A percentile compares a stretch with the other conserved stretches of the same genome.
phyloP scores from a whole-genome alignment of 2,888 invertebrate genomes.

The Drosophila paramelanica region DNA sequence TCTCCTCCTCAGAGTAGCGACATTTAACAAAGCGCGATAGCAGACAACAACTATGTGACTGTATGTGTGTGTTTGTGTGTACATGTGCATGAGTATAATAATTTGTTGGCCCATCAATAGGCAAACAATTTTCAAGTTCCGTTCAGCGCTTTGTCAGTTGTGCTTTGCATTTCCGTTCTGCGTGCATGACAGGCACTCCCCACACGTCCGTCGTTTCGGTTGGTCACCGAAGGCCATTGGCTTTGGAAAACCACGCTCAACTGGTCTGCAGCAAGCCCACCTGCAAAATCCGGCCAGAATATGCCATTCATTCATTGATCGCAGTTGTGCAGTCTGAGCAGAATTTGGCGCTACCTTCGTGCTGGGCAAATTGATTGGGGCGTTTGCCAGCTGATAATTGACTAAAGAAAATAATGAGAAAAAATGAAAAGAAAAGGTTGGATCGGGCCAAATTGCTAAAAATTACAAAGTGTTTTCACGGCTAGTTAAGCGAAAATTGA shows the following conservation, averaged over 20 bases:
- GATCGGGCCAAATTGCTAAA: constrained; percentile 24
- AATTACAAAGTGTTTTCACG: constrained; percentile 30
- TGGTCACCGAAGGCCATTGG: constrained; percentile 79
- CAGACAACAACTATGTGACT: background rate
- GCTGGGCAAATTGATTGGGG: constrained; percentile 27
- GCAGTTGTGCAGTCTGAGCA: constrained; percentile 5
- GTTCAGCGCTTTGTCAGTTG: constrained; percentile 54
- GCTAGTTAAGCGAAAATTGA: constrained; percentile 35
- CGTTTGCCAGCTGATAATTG: constrained; percentile 43
- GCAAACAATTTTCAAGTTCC: constrained; percentile 70
- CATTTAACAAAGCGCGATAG: constrained; percentile 29
- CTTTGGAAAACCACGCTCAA: constrained; percentile 51
- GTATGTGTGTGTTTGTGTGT: background rate
- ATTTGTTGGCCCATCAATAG: constrained; percentile 58
- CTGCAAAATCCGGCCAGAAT: constrained; percentile 27
- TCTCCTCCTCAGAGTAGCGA: constrained; percentile 5
- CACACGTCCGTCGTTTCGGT: constrained; percentile 40
- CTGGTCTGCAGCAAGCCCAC: constrained; percentile 47
- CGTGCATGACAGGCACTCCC: constrained; percentile 65
- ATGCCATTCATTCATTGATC: constrained; percentile 29
- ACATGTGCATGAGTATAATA: constrained; percentile 8
- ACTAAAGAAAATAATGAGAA: constrained; percentile 3
- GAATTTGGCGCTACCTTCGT: constrained; percentile 13
- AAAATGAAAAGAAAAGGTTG: constrained; percentile 34
- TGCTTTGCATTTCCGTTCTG: constrained; percentile 79